Base-by-base conservation (phyloP, 1,140 invertebrate genomes). In the Antheraea pernyi region DNA sequence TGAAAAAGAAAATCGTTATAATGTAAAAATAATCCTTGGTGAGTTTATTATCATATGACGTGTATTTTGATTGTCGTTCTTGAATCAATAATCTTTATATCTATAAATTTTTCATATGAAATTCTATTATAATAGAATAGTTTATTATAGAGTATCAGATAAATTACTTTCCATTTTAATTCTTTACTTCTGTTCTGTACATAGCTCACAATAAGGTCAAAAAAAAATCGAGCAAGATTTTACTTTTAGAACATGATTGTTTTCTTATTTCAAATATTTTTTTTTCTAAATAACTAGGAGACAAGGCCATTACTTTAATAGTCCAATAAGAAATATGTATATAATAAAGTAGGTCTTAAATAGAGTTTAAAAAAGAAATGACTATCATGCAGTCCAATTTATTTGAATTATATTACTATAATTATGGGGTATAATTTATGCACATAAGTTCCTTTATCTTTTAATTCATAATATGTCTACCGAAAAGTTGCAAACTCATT, bases 11-110 rank as follows among this genome's bases (percentile, higher is more conserved):
- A 53, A 53, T 13, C 16, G 46, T 53, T 53, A 16, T 53, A 53
- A 53, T 13, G 46, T 53, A 53, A 11, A 73, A 69, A 78, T 80
- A 78, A 69, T 74, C 4, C 46, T 75, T 59, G 79, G 83, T 85
- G 78, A 88, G 80, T 85, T 86, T 83, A 82, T 75, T 77, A 82
- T 73, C 71, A 80, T 80, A 82, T 88, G 83, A 88, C 86, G 84
- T 88, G 83, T 88, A 82, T 85, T 75, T 78, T 59, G 71, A 69
- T 63, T 64, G 42, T 37, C 37, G 42, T n/a, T 36, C 19, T 39
- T 36, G 42, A 64, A 60, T 30, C 46, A 30, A 39, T 74, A 68
- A 74, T 65, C 65, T 74, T 70, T 65, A 30, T 65, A 64, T 74
- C 10, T 53, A 2, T 13, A 53, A 53, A 53, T 53, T 13, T 53